Evolutionary conservation across 2,113 vertebrate species (phyloP).

Genomic region (Mirza zaza): DNA sequence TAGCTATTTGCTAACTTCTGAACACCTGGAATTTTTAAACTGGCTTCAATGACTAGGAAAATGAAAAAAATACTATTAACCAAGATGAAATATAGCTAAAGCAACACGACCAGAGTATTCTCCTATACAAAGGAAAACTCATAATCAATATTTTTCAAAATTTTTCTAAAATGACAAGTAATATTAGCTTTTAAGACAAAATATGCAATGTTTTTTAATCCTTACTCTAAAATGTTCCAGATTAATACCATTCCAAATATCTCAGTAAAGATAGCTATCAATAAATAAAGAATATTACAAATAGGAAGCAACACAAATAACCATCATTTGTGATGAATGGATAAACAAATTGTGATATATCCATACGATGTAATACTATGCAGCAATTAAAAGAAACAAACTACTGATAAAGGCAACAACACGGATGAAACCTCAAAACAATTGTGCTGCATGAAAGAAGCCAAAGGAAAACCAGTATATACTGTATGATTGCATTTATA

Average conservation of each 20-base stretch:
- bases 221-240: neutral
- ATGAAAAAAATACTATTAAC: neutral
- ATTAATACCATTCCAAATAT: neutral
- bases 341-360: neutral
- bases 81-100: neutral
- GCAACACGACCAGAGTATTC: neutral
- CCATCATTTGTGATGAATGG: neutral
- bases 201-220: neutral
- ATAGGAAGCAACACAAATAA: neutral
- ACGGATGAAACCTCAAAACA: neutral
- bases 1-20: neutral
- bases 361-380: neutral
- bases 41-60: neutral
- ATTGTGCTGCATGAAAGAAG: neutral
- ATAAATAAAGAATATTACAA: slow-evolving; percentile 13
- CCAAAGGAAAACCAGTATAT: neutral
- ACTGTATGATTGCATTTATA: neutral
- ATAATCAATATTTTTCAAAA: neutral
- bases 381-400: neutral
- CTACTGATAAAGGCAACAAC: neutral
- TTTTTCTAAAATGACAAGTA: slow-evolving; percentile 11
- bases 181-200: neutral
- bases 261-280: neutral
- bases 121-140: neutral
- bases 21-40: neutral